Conservation (phyloP, 2,888 invertebrate genomes). For the Notodonta ziczac region DNA sequence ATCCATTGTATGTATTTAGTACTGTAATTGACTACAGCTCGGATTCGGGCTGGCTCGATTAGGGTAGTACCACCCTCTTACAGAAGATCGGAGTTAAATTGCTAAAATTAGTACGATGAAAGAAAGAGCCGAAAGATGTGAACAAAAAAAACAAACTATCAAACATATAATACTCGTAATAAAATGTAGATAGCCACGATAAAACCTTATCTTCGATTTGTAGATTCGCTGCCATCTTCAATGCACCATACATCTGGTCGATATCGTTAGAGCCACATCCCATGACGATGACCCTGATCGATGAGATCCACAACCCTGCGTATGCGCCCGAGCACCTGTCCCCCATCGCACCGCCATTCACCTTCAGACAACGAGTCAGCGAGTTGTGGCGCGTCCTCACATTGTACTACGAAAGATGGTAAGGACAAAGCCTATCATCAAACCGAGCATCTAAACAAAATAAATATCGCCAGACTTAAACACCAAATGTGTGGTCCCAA, state of each 20-base stretch:
- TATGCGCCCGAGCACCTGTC: slow-evolving; percentile 47
- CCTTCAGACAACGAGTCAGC: slow-evolving; percentile 39
- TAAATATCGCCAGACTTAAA: neutral
- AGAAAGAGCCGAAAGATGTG: too few relatives aligned
- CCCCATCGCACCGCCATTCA: slow-evolving; percentile 36
- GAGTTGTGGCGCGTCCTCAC: slow-evolving; percentile 34
- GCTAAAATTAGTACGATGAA: too few relatives aligned
- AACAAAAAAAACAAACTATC: too few relatives aligned
- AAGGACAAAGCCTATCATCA: neutral
- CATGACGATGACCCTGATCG: slow-evolving; percentile 44
- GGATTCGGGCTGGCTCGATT: too few relatives aligned
- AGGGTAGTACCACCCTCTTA: too few relatives aligned
- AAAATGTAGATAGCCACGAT: too few relatives aligned
- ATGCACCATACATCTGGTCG: slow-evolving; percentile 48
- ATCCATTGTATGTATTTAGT: too few relatives aligned
- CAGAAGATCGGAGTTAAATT: too few relatives aligned
- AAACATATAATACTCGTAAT: too few relatives aligned
- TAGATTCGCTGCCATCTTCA: slow-evolving; percentile 34
- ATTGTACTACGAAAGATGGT: slow-evolving; percentile 22
- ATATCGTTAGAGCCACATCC: slow-evolving; percentile 51
- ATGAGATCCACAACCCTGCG: slow-evolving; percentile 56
- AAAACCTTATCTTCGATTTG: neutral
- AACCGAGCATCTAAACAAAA: too few relatives aligned
- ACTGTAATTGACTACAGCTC: too few relatives aligned
- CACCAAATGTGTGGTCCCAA: too few relatives aligned